Evolutionary conservation across 2,797 vertebrate species (phyloP).

Genomic region (Eutrigla gurnardus): DNA sequence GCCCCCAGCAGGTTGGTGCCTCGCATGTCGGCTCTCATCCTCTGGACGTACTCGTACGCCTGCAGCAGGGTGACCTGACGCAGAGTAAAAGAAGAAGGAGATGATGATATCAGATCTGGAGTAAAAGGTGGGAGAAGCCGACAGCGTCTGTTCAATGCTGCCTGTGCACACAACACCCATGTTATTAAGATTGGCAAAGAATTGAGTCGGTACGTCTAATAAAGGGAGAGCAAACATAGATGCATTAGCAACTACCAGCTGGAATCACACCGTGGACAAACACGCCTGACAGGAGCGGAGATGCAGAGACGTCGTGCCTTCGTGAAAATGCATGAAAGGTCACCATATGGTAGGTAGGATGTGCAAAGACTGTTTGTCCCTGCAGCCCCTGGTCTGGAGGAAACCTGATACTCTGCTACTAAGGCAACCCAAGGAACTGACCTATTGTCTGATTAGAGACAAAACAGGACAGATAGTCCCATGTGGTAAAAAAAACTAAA

Average conservation of each 20-base stretch:
- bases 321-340: slow-evolving; percentile 80
- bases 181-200: slow-evolving; percentile 45
- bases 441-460: slow-evolving; percentile 71
- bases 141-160: slow-evolving; percentile 29
- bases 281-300: slow-evolving; percentile 54
- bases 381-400: slow-evolving; percentile 65
- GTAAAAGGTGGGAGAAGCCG: slow-evolving; percentile 26
- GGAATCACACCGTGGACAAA: slow-evolving; percentile 66
- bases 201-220: slow-evolving; percentile 62
- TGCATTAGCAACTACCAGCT: slow-evolving; percentile 62
- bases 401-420: slow-evolving; percentile 85
- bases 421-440: slow-evolving; percentile 80
- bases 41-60: slow-evolving; percentile 86
- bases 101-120: slow-evolving; percentile 30
- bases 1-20: slow-evolving; percentile 87
- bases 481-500: slow-evolving; percentile 34
- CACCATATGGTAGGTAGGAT: slow-evolving; percentile 82
- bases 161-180: slow-evolving; percentile 59
- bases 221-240: slow-evolving; percentile 66
- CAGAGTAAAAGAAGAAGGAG: slow-evolving; percentile 6
- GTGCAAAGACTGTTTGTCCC: slow-evolving; percentile 77
- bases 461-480: slow-evolving; percentile 56
- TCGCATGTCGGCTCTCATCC: slow-evolving; percentile 79
- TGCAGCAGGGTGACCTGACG: slow-evolving; percentile 77
- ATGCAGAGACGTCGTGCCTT: slow-evolving; percentile 52